Conservation (phyloP, 1,140 invertebrate genomes). For the Papilio glaucus region DNA sequence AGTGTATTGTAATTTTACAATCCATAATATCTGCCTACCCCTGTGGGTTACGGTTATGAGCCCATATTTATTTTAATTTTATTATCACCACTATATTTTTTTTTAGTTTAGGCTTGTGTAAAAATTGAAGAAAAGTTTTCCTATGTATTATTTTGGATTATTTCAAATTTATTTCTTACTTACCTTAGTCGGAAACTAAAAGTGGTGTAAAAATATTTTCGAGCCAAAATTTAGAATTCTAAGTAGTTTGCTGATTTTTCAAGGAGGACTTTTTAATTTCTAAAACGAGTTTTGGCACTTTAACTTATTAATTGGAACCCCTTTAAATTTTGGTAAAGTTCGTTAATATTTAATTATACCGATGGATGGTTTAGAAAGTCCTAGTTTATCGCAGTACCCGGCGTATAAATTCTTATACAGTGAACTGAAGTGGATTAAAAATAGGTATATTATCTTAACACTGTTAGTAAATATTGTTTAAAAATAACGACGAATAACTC, state of each 20-base stretch:
- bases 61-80: too few relatives aligned
- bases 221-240: conserved; percentile 7
- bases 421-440: not conserved
- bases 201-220: not conserved
- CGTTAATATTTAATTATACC: conserved; percentile 17
- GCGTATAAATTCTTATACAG: not conserved
- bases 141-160: not conserved
- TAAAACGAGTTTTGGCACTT: conserved; percentile 25
- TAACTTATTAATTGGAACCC: conserved; percentile 25
- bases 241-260: conserved; percentile 16
- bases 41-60: too few relatives aligned
- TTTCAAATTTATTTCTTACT: not conserved
- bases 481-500: too few relatives aligned
- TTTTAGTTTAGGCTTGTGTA: not conserved
- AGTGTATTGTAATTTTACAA: too few relatives aligned
- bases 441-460: not conserved
- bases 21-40: too few relatives aligned
- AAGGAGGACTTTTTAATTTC: conserved; percentile 5
- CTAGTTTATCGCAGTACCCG: not conserved
- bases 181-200: not conserved
- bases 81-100: too few relatives aligned
- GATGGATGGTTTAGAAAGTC: conserved; percentile 4
- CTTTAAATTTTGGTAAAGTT: conserved; percentile 16
- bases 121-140: not conserved
- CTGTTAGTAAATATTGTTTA: too few relatives aligned